Evolutionary conservation across 2,888 invertebrate genomes (phyloP), one percentile per base, ranked within the genome.

Genomic region (Polydrusus tereticollis): DNA sequence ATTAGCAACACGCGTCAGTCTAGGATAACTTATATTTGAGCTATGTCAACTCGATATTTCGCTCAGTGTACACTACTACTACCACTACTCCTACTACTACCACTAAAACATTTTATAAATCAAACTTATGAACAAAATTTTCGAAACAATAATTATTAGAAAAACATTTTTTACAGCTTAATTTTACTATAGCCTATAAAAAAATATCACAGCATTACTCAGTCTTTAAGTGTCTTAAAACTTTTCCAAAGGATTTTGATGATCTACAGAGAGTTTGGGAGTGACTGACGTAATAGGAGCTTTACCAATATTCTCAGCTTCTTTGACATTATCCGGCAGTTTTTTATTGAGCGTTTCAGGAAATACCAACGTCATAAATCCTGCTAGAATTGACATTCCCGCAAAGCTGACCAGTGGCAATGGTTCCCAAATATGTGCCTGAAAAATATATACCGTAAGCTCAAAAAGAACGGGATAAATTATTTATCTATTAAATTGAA

Each of bases 331-430:
- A 84, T 93, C 93, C 0, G 90, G 90, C 0, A 90, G 84, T 76
- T 90, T 89, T 75, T 88, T 88, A 78, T 91, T 90, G 60, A 88
- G 84, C 0, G 93, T 93, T 83, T 93, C 93, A 0, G 93, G 93
- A 69, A 93, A 89, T 77, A 90, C 84, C 18, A 92, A 82, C 0
- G 91, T 89, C 67, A 92, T 81, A n/a, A 88, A 72, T 14, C 89
- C 90, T 47, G 91, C 90, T 57, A 89, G 81, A 2, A 89, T 79
- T 57, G 90, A 89, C 88, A 91, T 89, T 1, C 82, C 84, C 0
- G 91, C 90, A 79, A 92, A 92, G 60, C 91, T 86, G 36, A 91
- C 86, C 2, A 91, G 87, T 1, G 93, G 92, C 82, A 92, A 85
- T 1, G 85, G 84, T 60, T 77, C 78, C 86, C 86, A 86, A 50